Evolutionary conservation across 2,888 invertebrate species (phyloP).

Genomic region (Xestia c-nigrum): DNA sequence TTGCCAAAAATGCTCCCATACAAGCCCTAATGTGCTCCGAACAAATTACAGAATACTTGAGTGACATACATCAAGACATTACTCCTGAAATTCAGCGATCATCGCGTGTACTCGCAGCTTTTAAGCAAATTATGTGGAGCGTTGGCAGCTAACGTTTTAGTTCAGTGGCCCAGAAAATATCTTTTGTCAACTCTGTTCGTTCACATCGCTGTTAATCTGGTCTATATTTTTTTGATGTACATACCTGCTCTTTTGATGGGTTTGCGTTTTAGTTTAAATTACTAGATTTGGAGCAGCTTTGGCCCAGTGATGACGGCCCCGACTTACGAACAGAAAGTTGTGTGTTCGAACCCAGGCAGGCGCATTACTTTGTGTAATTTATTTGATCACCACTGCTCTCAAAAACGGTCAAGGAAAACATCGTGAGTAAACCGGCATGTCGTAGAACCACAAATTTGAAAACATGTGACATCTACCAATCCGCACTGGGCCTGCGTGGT

Average conservation of each 20-base stretch:
- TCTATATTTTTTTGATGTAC: not conserved
- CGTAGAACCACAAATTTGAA: too few relatives aligned
- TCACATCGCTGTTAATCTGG: conserved; percentile 15
- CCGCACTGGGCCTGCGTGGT: too few relatives aligned
- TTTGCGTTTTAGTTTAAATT: not conserved
- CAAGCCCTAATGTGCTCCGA: conserved; percentile 33
- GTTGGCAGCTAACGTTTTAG: conserved; percentile 55
- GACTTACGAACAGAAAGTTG: too few relatives aligned
- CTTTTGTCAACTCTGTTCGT: conserved; percentile 34
- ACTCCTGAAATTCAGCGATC: conserved; percentile 56
- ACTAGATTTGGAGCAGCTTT: too few relatives aligned
- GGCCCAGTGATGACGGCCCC: too few relatives aligned
- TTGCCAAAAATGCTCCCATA: conserved; percentile 36
- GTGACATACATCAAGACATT: conserved; percentile 56
- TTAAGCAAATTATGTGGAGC: conserved; percentile 62
- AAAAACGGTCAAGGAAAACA: too few relatives aligned
- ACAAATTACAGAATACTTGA: conserved; percentile 49
- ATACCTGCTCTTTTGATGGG: not conserved
- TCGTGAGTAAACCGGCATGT: too few relatives aligned
- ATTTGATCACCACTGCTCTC: too few relatives aligned
- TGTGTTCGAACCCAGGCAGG: too few relatives aligned
- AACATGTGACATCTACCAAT: too few relatives aligned
- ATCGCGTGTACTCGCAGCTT: conserved; percentile 51
- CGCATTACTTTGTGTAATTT: too few relatives aligned
- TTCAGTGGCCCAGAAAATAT: conserved; percentile 60